Conservation (phyloP, 2,113 vertebrate species). For the Cynopterus brachyotis region DNA sequence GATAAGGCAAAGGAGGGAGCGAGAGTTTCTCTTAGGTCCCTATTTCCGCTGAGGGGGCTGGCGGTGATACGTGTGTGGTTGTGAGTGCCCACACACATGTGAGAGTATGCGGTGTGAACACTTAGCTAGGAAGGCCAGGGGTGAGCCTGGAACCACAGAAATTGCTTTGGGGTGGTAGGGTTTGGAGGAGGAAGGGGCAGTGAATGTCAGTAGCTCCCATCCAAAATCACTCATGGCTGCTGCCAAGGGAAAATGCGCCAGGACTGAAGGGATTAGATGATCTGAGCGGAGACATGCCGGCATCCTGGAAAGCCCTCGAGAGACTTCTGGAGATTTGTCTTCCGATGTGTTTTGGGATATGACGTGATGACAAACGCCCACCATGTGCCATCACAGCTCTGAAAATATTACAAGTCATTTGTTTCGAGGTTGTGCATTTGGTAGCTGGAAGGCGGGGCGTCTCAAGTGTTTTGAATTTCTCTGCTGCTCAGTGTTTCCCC, state of each 20-base stretch:
- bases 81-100: rapidly evolving
- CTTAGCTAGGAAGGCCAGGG: background rate
- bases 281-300: background rate
- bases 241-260: background rate
- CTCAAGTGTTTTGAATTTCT: background rate
- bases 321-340: background rate
- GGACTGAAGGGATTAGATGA: background rate
- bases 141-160: background rate
- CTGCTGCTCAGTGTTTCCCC: background rate
- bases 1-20: background rate
- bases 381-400: background rate
- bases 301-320: background rate
- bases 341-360: background rate
- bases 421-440: background rate
- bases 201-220: background rate
- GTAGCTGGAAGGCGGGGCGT: background rate
- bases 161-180: background rate
- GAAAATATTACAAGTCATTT: background rate
- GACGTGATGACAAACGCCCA: background rate
- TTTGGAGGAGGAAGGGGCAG: background rate
- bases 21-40: background rate
- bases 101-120: background rate
- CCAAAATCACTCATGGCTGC: background rate
- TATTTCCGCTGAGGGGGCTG: background rate
- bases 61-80: background rate